Evolutionary conservation across 2,797 vertebrate genomes (phyloP).

Genomic region (Clarias platycephalus): DNA sequence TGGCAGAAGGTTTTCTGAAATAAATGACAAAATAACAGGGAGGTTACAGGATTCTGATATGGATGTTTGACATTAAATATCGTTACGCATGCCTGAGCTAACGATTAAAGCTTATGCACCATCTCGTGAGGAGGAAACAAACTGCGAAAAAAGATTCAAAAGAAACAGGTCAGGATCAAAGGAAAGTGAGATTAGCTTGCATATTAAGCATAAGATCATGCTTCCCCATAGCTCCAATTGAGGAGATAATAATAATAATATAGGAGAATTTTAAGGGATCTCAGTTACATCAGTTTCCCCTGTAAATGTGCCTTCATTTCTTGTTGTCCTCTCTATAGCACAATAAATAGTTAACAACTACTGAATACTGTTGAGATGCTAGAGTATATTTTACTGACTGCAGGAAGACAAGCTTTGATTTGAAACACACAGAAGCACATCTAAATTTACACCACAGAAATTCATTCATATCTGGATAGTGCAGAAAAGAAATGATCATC

Average conservation of each 20-base stretch:
- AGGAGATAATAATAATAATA: constrained; percentile 27
- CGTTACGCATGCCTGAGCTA: constrained; percentile 80
- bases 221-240: constrained; percentile 69
- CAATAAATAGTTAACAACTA: constrained; percentile 81
- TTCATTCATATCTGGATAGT: constrained; percentile 89
- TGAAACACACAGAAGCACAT: constrained; percentile 91
- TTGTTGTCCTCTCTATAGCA: constrained; percentile 81
- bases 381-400: constrained; percentile 83
- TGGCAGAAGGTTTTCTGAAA: constrained; percentile 59
- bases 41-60: constrained; percentile 57
- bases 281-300: constrained; percentile 79
- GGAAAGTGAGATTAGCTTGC: constrained; percentile 70
- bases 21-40: constrained; percentile 53
- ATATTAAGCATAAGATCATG: constrained; percentile 75
- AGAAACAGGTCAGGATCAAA: constrained; percentile 57
- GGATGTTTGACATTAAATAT: constrained; percentile 77
- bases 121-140: constrained; percentile 64
- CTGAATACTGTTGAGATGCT: constrained; percentile 82
- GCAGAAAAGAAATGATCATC: constrained; percentile 79
- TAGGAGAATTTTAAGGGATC: constrained; percentile 72
- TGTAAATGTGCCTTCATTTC: constrained; percentile 71
- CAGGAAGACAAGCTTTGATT: constrained; percentile 92
- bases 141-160: constrained; percentile 56
- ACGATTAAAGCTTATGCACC: constrained; percentile 77
- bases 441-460: constrained; percentile 85